Base-by-base conservation (phyloP, 2,888 invertebrate species). In the Drosophila meridiana region DNA sequence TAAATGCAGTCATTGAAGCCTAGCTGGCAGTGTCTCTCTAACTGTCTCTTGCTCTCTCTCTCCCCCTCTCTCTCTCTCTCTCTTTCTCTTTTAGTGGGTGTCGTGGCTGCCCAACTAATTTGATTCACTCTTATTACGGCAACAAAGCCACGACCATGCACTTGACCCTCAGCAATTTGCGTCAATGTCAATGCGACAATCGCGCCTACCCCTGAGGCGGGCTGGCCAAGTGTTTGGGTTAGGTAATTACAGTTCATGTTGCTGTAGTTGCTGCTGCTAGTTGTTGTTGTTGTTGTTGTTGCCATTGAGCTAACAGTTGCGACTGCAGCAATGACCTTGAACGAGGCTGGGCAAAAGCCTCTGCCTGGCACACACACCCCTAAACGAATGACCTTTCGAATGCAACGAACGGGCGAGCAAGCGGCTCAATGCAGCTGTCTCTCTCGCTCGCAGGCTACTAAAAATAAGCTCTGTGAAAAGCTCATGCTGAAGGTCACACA, bases 121-220 rank as follows among this genome's bases (percentile, higher is more conserved):
- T 84, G 78, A 77, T 82, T 80, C 88, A 76, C 65, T 65, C 67
- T 73, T 73, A 76, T 76, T 59, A 67, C 71, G 58, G 34, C 45
- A 58, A 58, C 58, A 64, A 70, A 73, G 78, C 66, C 63, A 68
- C 72, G 72, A 74, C 72, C 69, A 57, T 83, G 82, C 84, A 77
- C 85, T 86, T 86, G 86, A 86, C 86, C 86, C 87, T 87, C 87
- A 69, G 64, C 86, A 76, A 78, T 76, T 89, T 89, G 79, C 90
- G 90, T 87, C 87, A 87, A 89, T 89, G 87, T 87, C 90, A 83
- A 78, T 71, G 88, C 55, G 72, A 68, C 42, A 64, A 14, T 26
- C 36, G 47, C 40, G 60, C 28, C 52, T 28, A 5, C n/a, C 40
- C 40, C 40, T 9, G 13, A 32, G 50, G n/a, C 53, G 20, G 53